phyloP scores from a whole-genome alignment of 2,888 invertebrate genomes.

The Morpho achilles region DNA sequence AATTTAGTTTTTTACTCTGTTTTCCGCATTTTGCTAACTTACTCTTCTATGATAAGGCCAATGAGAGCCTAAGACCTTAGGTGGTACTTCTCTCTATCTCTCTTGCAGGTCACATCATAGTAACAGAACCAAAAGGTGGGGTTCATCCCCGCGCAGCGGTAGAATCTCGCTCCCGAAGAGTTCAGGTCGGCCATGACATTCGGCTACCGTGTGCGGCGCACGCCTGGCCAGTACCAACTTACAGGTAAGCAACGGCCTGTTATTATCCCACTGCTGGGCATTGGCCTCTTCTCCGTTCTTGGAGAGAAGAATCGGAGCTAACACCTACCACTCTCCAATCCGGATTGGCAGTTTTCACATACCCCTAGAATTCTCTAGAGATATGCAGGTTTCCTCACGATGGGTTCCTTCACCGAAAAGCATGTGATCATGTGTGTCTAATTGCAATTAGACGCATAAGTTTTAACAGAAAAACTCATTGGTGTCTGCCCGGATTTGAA shows the following conservation, averaged over 20 bases:
- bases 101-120: slow-evolving; percentile 81
- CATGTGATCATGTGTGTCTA: too few relatives aligned
- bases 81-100: not conserved
- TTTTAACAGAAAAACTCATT: too few relatives aligned
- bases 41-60: not conserved
- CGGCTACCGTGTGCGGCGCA: slow-evolving; percentile 89
- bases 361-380: too few relatives aligned
- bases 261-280: not conserved
- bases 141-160: slow-evolving; percentile 86
- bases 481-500: too few relatives aligned
- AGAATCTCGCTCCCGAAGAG: slow-evolving; percentile 84
- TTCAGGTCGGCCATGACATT: slow-evolving; percentile 85
- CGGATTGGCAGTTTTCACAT: not conserved
- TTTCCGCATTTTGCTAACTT: not conserved
- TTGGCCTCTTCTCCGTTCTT: too few relatives aligned
- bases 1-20: too few relatives aligned
- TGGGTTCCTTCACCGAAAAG: too few relatives aligned
- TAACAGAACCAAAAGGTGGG: slow-evolving; percentile 86
- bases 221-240: slow-evolving; percentile 89
- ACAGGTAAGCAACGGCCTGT: slow-evolving; percentile 79
- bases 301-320: too few relatives aligned
- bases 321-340: not conserved
- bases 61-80: not conserved
- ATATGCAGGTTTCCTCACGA: too few relatives aligned
- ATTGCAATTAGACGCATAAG: too few relatives aligned